Evolutionary conservation across 2,888 invertebrate genomes (phyloP), one percentile per base, ranked within the genome.

Genomic region (Agrypnus murinus): DNA sequence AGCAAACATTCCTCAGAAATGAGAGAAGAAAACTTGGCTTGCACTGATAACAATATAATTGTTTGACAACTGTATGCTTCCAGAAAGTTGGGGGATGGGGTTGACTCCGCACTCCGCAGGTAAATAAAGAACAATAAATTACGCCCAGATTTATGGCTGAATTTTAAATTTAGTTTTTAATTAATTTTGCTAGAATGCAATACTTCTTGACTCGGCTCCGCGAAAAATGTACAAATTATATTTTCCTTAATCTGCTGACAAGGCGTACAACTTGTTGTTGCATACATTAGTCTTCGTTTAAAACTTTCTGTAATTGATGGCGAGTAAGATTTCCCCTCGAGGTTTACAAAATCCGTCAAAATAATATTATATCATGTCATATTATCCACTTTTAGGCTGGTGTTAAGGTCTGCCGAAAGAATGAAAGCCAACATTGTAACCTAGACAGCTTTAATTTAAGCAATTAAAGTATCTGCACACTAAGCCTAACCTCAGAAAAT

Each of bases 141-240:
- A 79, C 77, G 66, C 57, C 63, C 73, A 79, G 78, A 80, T 81
- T 81, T 79, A 80, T 79, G 77, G 77, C 69, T 76, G 77, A 77
- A 77, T 77, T 81, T 80, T 77, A 80, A 81, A 81, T 80, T 80
- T 78, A 78, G 78, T 77, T 80, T 81, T 81, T 81, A 81, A 81
- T 81, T 81, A 81, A 81, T 81, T 81, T 76, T 76, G 67, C 78
- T 77, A 75, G 74, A 75, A 76, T 77, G 78, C 77, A 78, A 78
- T 78, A 77, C 76, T 78, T 78, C 77, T 77, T 76, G 74, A 77
- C 73, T 77, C 74, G 69, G 62, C 74, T 73, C 65, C 69, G 71
- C 65, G 74, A 75, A 77, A 76, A 78, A 80, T 79, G 72, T 73
- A 75, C 75, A 80, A 80, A 80, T 80, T 80, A 79, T 77, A 77